Conservation (phyloP, 2,888 invertebrate species). For the Phortica magna region DNA sequence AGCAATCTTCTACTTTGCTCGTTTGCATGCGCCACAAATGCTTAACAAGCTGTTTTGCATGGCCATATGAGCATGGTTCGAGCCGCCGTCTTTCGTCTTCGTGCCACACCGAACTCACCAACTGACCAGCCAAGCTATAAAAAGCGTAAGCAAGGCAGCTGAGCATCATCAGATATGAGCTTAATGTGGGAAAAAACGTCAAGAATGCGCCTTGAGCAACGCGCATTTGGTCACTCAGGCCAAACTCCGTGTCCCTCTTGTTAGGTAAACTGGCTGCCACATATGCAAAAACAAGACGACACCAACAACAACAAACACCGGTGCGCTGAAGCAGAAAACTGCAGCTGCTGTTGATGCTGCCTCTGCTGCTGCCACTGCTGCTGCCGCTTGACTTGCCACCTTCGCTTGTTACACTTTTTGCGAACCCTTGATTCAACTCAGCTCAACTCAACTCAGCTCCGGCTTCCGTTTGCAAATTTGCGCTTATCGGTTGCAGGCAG, state of each 20-base stretch:
- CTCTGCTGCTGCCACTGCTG: slow-evolving; percentile 8
- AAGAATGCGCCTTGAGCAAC: slow-evolving; percentile 68
- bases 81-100: slow-evolving; percentile 1
- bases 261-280: slow-evolving; percentile 35
- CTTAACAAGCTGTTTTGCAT: slow-evolving; percentile 76
- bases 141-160: slow-evolving; percentile 21
- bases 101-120: slow-evolving; percentile 42
- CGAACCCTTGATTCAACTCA: slow-evolving; percentile 3
- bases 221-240: slow-evolving; percentile 39
- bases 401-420: slow-evolving; percentile 15
- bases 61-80: slow-evolving; percentile 41
- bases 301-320: neutral
- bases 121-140: slow-evolving; percentile 36
- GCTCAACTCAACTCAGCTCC: slow-evolving; percentile 20
- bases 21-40: slow-evolving; percentile 60
- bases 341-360: slow-evolving; percentile 34
- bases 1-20: slow-evolving; percentile 30
- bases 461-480: slow-evolving; percentile 59
- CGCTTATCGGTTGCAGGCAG: slow-evolving; percentile 53
- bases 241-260: slow-evolving; percentile 24
- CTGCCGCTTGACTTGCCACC: slow-evolving; percentile 26
- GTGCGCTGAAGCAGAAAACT: slow-evolving; percentile 33
- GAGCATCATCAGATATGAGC: slow-evolving; percentile 50
- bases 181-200: slow-evolving; percentile 76
- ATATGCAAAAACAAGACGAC: slow-evolving; percentile 62